Evolutionary conservation across 2,888 invertebrate genomes (phyloP), one percentile per base, ranked within the genome.

Genomic region (Hypomecis punctinalis): DNA sequence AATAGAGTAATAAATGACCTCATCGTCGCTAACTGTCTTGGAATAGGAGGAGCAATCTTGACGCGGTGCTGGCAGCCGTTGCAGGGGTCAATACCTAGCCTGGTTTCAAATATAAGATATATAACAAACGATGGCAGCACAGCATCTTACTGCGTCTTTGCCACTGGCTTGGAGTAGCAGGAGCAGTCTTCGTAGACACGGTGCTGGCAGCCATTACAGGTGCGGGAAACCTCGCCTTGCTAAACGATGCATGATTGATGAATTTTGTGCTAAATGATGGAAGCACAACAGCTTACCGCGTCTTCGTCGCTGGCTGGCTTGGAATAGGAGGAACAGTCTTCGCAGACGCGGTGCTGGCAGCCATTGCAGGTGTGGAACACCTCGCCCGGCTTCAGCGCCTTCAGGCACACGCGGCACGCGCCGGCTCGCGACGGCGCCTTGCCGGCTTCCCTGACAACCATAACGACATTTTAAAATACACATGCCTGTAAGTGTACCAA

Each of bases 101-200:
- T n/a, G n/a, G n/a, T n/a, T n/a, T n/a, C n/a, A n/a, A n/a, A n/a
- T n/a, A n/a, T n/a, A n/a, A n/a, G n/a, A n/a, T n/a, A n/a, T n/a
- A n/a, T n/a, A n/a, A n/a, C n/a, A n/a, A n/a, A n/a, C n/a, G n/a
- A 23, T 23, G 23, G 23, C 23, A 23, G 23, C 23, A 23, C 3
- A 23, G 23, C 0, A 68, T 93, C n/a, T 94, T 83, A 97, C 97
- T 88, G 96, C 95, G 79, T 97, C 97, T 80, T 97, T 97, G 72
- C 96, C 96, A 80, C 97, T 96, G 96, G 94, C 79, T 97, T 97
- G 75, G 97, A 97, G 87, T 98, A 98, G 59, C 97, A 97, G 73
- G 98, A 97, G 85, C 98, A 98, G 89, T 98, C 98, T 88, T 98
- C 98, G 88, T 98, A 98, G 57, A 98, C 97, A 74, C 97, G 95